Evolutionary conservation across 2,888 invertebrate genomes (phyloP).

Genomic region (Carpatolechia fugitivella): DNA sequence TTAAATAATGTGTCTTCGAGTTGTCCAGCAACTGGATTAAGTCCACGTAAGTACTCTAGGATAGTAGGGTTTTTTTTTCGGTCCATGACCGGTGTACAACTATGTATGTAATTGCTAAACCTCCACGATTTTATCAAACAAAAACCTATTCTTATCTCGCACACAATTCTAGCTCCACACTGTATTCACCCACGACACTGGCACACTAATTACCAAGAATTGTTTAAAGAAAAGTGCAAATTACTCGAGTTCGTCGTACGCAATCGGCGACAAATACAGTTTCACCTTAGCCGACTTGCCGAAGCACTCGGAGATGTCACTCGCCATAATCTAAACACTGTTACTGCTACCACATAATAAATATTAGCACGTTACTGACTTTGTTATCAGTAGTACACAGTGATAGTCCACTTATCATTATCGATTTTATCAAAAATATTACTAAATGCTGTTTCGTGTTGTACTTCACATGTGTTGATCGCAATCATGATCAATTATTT

Average conservation of each 20-base stretch:
- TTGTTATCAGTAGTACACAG: background rate
- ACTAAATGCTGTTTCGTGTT: constrained; percentile 8
- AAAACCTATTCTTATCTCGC: no score
- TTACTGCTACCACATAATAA: background rate
- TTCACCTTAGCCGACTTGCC: constrained; percentile 49
- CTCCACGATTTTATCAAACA: no score
- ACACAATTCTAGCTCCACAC: no score
- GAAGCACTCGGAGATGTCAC: constrained; percentile 54
- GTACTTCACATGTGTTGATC: background rate
- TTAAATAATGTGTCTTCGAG: no score
- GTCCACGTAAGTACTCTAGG: no score
- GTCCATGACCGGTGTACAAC: no score
- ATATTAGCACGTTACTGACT: background rate
- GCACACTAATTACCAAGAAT: background rate
- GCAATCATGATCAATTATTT: background rate
- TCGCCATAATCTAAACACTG: constrained; percentile 39
- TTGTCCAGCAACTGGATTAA: background rate
- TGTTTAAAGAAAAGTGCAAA: constrained; percentile 15
- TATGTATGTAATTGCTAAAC: no score
- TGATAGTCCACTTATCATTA: constrained; percentile 11
- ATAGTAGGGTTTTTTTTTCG: no score
- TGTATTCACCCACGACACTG: background rate
- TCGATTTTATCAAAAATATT: constrained; percentile 8
- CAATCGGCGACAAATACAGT: constrained; percentile 45
- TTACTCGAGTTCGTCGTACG: constrained; percentile 52